These are phyloP conservation scores for Tetranychus truncatus DNA, from an alignment of 2,888 invertebrate genomes.

Conservation along the genomic window DNA sequence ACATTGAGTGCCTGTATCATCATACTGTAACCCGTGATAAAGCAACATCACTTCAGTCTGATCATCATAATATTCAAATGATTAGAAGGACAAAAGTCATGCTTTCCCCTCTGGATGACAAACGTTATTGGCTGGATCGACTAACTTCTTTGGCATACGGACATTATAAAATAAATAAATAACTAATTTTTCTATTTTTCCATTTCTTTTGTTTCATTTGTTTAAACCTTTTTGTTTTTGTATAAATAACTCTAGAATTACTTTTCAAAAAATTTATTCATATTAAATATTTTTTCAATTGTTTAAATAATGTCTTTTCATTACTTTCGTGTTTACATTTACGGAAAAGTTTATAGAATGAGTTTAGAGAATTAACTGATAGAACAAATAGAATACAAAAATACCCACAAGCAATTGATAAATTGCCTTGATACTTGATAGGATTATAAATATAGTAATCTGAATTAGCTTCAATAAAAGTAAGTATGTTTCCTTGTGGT, in stretches of 20 bases:
- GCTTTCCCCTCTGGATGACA: neutral
- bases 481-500: neutral
- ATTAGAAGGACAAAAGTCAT: neutral
- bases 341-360: neutral
- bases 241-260: too few relatives aligned
- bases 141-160: neutral
- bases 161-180: neutral
- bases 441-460: neutral
- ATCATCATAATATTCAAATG: neutral
- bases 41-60: too few relatives aligned
- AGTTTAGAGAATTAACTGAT: neutral
- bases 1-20: too few relatives aligned
- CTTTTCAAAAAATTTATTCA: neutral
- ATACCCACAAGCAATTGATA: neutral
- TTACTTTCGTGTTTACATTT: neutral
- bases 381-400: slow-evolving; percentile 1
- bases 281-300: neutral
- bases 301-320: neutral
- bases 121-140: neutral
- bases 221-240: too few relatives aligned
- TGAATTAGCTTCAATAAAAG: neutral
- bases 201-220: neutral
- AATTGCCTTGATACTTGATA: neutral
- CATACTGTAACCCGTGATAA: too few relatives aligned
- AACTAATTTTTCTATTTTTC: neutral